These are phyloP conservation scores for Gavialis gangeticus DNA, from an alignment of 2,113 vertebrate genomes.

Conservation along the genomic window DNA sequence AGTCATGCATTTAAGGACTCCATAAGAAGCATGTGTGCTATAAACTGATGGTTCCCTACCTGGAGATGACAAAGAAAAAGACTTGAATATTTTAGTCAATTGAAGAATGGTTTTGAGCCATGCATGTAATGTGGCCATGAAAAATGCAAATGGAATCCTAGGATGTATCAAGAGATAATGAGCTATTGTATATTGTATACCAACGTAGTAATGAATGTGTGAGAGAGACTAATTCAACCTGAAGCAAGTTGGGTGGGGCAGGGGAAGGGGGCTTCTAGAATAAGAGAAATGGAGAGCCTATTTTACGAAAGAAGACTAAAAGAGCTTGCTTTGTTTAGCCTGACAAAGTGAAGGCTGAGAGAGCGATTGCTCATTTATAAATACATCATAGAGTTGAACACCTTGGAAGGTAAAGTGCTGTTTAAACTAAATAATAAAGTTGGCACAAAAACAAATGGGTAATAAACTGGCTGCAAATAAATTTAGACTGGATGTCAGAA, in stretches of 20 bases:
- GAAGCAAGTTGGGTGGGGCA: neutral
- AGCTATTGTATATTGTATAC: neutral
- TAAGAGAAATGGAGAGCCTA: neutral
- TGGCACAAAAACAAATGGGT: neutral
- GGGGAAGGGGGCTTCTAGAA: neutral
- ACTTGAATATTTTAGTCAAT: neutral
- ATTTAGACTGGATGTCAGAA: neutral
- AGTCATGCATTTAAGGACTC: fast-evolving
- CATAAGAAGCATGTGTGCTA: neutral
- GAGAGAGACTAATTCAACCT: neutral
- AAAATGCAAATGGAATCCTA: neutral
- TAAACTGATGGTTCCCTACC: neutral
- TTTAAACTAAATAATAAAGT: neutral
- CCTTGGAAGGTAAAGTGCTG: neutral
- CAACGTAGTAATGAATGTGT: neutral
- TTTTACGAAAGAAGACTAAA: neutral
- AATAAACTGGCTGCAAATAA: neutral
- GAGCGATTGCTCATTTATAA: no score
- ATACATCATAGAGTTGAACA: no score
- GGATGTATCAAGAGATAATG: neutral
- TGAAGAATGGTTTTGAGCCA: neutral
- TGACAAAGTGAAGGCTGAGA: neutral
- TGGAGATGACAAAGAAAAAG: neutral
- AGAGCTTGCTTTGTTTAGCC: neutral
- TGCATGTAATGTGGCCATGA: neutral